Base-by-base conservation (phyloP, 2,113 vertebrate genomes). In the Clarias magur region DNA sequence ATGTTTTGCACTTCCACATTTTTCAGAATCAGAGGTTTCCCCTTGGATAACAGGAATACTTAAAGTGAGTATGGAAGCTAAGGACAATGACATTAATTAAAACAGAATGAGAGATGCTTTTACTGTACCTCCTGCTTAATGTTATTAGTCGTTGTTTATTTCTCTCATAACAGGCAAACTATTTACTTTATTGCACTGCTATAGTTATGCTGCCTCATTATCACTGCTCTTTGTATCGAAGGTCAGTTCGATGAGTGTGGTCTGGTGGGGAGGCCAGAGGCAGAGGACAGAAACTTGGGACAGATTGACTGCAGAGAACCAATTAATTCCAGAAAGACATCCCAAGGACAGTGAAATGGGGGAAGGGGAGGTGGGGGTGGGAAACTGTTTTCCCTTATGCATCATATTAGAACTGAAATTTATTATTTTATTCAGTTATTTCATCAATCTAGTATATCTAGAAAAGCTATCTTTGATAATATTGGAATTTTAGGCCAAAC, bases 121-220 rank as follows among this genome's bases (percentile, higher is more conserved):
- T 56, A 38, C 34, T 38, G 34, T 38, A 56, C 62, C 78, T 23
- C 38, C 34, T 89, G 80, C 88, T 88, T 89, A 88, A 90, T 87
- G 86, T 83, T 88, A 85, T 83, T 85, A 80, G 72, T 76, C 82
- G 82, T 83, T 90, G 90, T 90, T 90, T 91, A 86, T 82, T 30
- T 85, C 78, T 62, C 59, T 38, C 27, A 83, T 84, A 88, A 86
- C 88, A 87, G 84, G 80, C 68, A 5, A 30, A 86, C 84, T 81
- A 65, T 56, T 67, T 56, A 60, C 83, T 85, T 87, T 88, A 86
- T 85, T 89, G 76, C 67, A 82, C 82, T 90, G 88, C 86, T 54
- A 79, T 70, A 67, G 65, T 82, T 80, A 75, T 83, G 30, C 70
- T 48, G 78, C 84, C 83, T 91, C 70, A 87, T 90, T 91, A 90